Conservation (phyloP, 2,888 invertebrate genomes). For the Salpingus planirostris region DNA sequence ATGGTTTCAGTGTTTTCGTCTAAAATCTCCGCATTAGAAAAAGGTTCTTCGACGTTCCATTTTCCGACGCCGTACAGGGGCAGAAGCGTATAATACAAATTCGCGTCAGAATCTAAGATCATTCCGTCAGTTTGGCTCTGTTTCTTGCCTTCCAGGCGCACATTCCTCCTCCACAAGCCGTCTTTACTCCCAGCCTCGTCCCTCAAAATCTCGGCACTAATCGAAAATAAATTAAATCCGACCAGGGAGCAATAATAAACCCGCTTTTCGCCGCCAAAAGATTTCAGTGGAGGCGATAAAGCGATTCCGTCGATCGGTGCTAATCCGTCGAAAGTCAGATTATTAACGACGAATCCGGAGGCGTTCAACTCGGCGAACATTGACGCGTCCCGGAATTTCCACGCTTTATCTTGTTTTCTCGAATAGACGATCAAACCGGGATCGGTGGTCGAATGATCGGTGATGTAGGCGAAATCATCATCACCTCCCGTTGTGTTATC, state of each 20-base stretch:
- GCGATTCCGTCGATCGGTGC: slow-evolving; percentile 65
- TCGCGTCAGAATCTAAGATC: slow-evolving; percentile 58
- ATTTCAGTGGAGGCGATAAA: slow-evolving; percentile 45
- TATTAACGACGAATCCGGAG: slow-evolving; percentile 48
- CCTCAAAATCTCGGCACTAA: slow-evolving; percentile 52
- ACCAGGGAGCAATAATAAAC: slow-evolving; percentile 30
- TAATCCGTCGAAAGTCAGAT: slow-evolving; percentile 45
- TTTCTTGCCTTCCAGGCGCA: slow-evolving; percentile 38
- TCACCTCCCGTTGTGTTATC: slow-evolving; percentile 36
- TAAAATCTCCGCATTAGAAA: slow-evolving; percentile 39
- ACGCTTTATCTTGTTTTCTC: slow-evolving; percentile 52
- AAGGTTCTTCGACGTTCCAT: slow-evolving; percentile 55
- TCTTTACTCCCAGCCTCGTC: slow-evolving; percentile 41
- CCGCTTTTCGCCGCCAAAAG: slow-evolving; percentile 15
- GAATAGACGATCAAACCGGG: slow-evolving; percentile 66
- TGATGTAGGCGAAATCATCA: slow-evolving; percentile 59
- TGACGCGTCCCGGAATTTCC: slow-evolving; percentile 60
- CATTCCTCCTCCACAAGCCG: slow-evolving; percentile 25
- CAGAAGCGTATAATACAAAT: slow-evolving; percentile 58
- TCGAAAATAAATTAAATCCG: slow-evolving; percentile 45
- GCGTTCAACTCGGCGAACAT: slow-evolving; percentile 56
- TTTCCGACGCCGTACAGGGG: slow-evolving; percentile 60
- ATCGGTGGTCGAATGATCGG: slow-evolving; percentile 56
- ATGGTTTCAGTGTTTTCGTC: slow-evolving; percentile 54
- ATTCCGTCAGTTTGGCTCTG: slow-evolving; percentile 59